These are phyloP conservation scores for Samia ricini DNA, from an alignment of 1,140 invertebrate species.

Conservation along the genomic window DNA sequence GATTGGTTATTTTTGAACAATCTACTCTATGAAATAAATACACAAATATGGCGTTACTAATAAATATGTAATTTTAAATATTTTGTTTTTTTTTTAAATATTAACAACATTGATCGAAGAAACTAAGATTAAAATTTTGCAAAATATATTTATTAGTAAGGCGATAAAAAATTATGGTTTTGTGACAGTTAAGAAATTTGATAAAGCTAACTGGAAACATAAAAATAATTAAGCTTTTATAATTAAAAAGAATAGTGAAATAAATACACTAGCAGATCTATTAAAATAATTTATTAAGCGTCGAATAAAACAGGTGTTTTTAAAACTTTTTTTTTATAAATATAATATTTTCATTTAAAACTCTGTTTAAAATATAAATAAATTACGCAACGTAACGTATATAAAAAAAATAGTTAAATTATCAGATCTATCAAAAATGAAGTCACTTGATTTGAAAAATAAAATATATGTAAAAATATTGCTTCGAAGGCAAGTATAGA, in stretches of 20 bases:
- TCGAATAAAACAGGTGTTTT: constrained; percentile 23
- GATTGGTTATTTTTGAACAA: neutral
- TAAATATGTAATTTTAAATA: neutral
- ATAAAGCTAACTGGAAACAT: neutral
- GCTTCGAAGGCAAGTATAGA: constrained; percentile 51
- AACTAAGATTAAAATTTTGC: neutral
- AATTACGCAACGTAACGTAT: constrained; percentile 71
- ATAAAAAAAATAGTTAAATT: constrained; percentile 36
- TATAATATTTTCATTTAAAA: constrained; percentile 21
- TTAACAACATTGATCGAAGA: neutral
- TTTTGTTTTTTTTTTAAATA: neutral
- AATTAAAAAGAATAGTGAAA: constrained; percentile 20
- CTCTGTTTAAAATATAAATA: constrained; percentile 55
- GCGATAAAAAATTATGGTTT: constrained; percentile 1
- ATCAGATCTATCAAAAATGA: neutral
- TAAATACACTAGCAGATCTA: constrained; percentile 70
- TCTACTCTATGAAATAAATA: neutral
- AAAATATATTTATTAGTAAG: neutral
- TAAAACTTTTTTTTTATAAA: constrained; percentile 5
- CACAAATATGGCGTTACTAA: neutral
- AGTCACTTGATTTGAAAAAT: neutral
- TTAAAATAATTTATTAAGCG: constrained; percentile 23
- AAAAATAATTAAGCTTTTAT: neutral
- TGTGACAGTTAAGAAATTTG: constrained; percentile 1
- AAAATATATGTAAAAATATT: constrained; percentile 35